Evolutionary conservation across 2,113 vertebrate species (phyloP).

Genomic region (Protobothrops mucrosquamatus): DNA sequence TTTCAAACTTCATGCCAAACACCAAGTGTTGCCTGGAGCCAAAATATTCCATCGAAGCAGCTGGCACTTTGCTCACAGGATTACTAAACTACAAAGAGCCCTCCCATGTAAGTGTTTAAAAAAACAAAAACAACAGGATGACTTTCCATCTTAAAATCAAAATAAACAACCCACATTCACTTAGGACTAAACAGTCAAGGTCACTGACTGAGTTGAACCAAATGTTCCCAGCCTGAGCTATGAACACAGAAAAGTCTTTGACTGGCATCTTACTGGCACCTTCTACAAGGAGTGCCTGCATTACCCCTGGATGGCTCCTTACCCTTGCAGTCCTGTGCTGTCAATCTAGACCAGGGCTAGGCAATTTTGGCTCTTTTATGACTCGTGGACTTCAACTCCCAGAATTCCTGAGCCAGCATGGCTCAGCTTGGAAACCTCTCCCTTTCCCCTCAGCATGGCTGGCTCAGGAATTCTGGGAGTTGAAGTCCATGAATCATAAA

Average conservation of each 20-base stretch:
- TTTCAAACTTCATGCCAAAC: background rate
- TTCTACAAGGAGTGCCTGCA: background rate
- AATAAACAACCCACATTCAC: background rate
- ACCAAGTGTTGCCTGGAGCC: background rate
- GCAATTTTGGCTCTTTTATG: too few species aligned
- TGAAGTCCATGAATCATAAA: too few species aligned
- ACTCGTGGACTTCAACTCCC: too few species aligned
- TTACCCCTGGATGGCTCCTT: background rate
- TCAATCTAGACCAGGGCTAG: background rate
- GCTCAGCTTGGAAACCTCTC: too few species aligned
- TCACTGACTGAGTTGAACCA: background rate
- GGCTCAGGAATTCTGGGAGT: too few species aligned
- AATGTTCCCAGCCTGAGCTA: background rate
- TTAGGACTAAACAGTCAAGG: background rate
- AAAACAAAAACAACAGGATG: background rate
- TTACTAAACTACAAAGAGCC: background rate
- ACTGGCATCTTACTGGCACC: background rate
- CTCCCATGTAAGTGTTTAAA: background rate
- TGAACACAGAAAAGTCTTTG: background rate
- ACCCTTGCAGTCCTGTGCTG: background rate
- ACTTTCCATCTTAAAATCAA: background rate
- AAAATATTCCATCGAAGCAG: background rate
- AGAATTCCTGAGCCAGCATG: too few species aligned
- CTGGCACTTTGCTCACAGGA: background rate
- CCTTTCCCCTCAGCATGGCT: too few species aligned